Evolutionary conservation across 2,797 vertebrate species (phyloP).

Genomic region (Epinephelus malabaricus): DNA sequence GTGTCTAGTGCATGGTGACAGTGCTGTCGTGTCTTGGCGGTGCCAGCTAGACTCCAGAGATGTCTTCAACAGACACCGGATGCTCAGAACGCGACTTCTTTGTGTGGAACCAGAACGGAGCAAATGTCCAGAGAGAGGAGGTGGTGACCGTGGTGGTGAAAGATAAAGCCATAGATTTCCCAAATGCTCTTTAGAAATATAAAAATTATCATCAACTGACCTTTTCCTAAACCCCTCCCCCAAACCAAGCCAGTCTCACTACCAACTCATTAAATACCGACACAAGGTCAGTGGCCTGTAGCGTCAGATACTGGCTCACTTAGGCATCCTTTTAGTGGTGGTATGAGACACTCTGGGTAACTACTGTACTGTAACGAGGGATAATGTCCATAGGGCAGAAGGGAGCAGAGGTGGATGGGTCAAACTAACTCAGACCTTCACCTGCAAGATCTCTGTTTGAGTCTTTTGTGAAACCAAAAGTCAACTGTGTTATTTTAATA

Average conservation of each 20-base stretch:
- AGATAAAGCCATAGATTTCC: conserved; percentile 30
- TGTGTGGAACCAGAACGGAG: conserved; percentile 50
- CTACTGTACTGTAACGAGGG: too few relatives aligned
- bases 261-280: too few relatives aligned
- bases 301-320: too few relatives aligned
- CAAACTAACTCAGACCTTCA: too few relatives aligned
- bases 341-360: too few relatives aligned
- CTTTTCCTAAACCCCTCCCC: conserved; percentile 4
- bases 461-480: too few relatives aligned
- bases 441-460: too few relatives aligned
- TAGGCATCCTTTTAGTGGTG: too few relatives aligned
- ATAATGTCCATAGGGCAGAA: too few relatives aligned
- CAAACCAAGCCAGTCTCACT: neutral
- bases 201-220: conserved; percentile 18
- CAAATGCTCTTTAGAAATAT: conserved; percentile 16
- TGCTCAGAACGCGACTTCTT: conserved; percentile 53
- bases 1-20: conserved; percentile 55
- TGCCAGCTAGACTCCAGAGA: conserved; percentile 76
- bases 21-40: conserved; percentile 70
- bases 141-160: conserved; percentile 21
- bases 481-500: too few relatives aligned
- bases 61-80: conserved; percentile 73
- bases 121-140: conserved; percentile 37
- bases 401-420: too few relatives aligned
- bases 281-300: too few relatives aligned